Evolutionary conservation across 2,797 vertebrate genomes (phyloP).

Genomic region (Meriones psammophilus): DNA sequence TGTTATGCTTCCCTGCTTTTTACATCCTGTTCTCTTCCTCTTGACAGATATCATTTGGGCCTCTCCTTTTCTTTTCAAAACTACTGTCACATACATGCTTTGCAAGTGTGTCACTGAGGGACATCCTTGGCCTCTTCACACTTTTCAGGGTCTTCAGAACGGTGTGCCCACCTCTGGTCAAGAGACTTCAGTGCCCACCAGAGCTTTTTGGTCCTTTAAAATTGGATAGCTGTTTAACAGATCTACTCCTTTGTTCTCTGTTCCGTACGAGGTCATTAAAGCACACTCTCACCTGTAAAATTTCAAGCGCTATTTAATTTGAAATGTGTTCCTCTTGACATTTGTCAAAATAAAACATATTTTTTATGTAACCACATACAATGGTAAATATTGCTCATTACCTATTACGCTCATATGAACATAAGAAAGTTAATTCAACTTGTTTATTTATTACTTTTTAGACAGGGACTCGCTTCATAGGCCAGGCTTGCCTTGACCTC

Average conservation of each 20-base stretch:
- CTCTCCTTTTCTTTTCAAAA: background rate
- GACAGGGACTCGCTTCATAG: background rate
- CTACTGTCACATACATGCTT: background rate
- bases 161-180: too few species aligned
- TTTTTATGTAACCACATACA: background rate
- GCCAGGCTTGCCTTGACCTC: background rate
- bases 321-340: slow-evolving; percentile 27
- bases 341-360: background rate
- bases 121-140: too few species aligned
- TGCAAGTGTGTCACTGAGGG: background rate
- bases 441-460: background rate
- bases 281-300: background rate
- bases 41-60: background rate
- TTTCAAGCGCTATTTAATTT: slow-evolving; percentile 19
- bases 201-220: background rate
- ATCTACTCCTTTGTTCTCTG: too few species aligned
- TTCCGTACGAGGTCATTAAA: background rate
- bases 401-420: slow-evolving; percentile 76
- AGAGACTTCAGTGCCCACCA: too few species aligned
- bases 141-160: background rate
- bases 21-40: background rate
- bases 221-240: background rate
- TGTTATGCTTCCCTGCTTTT: background rate
- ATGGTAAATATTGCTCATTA: slow-evolving; percentile 53
- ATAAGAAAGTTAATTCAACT: slow-evolving; percentile 75